Conservation (phyloP, 2,797 vertebrate genomes). For the Chloroceryle inda region DNA sequence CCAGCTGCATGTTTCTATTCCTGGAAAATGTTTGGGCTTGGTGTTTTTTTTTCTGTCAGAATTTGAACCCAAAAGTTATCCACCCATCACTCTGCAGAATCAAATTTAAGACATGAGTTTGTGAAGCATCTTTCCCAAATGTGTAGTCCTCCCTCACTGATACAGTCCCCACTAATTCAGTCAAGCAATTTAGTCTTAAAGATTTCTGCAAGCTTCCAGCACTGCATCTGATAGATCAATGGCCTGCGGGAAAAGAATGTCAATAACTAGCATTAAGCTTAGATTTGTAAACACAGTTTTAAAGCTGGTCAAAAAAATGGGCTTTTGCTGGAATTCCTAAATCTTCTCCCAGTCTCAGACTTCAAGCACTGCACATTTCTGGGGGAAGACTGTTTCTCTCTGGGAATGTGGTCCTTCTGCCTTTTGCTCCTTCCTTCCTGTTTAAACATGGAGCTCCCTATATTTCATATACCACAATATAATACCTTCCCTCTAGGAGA, state of each 20-base stretch:
- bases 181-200: not conserved
- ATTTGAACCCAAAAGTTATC: not conserved
- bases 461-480: not conserved
- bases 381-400: not conserved
- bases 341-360: not conserved
- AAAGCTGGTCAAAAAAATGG: not conserved
- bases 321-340: not conserved
- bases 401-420: not conserved
- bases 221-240: not conserved
- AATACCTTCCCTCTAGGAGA: not conserved
- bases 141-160: not conserved
- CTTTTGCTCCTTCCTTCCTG: not conserved
- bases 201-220: not conserved
- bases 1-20: not conserved
- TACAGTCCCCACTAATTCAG: not conserved
- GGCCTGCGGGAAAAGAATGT: not conserved
- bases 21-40: not conserved
- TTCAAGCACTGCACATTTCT: not conserved
- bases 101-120: not conserved
- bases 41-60: not conserved
- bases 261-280: slow-evolving; percentile 19
- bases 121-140: not conserved
- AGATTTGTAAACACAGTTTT: slow-evolving; percentile 23
- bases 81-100: not conserved
- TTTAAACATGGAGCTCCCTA: not conserved